Evolutionary conservation across 2,888 invertebrate species (phyloP).

Genomic region (Metacarcinus magister): DNA sequence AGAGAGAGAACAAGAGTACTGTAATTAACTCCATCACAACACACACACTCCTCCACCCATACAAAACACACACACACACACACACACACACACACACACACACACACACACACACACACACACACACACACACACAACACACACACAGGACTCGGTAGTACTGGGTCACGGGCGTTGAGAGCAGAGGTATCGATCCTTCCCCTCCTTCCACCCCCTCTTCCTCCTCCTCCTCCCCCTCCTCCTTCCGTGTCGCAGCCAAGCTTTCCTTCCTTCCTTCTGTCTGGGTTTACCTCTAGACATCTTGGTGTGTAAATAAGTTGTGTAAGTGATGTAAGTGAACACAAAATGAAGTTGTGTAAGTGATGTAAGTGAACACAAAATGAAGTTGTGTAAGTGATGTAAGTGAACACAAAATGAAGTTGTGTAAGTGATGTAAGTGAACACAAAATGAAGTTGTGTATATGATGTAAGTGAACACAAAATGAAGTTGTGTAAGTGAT

Average conservation of each 20-base stretch:
- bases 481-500: too few species aligned
- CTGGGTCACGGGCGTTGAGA: conserved; percentile 33
- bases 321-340: not conserved
- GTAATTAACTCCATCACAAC: not conserved
- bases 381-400: too few species aligned
- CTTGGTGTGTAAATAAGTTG: not conserved
- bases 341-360: not conserved
- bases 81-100: not conserved
- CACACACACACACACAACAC: not conserved
- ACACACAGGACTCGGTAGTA: not conserved
- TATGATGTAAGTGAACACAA: too few species aligned
- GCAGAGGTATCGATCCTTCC: not conserved
- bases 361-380: too few species aligned
- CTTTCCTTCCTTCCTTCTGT: not conserved
- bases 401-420: too few species aligned
- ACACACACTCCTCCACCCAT: not conserved
- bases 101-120: not conserved
- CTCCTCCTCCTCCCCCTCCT: not conserved
- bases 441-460: too few species aligned
- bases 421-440: too few species aligned
- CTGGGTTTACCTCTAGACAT: not conserved
- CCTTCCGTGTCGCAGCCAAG: not conserved
- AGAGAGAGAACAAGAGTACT: not conserved
- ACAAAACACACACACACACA: not conserved
- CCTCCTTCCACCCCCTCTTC: not conserved